Evolutionary conservation across 2,888 invertebrate genomes (phyloP), one percentile per base, ranked within the genome.

Genomic region (Brenthis ino): DNA sequence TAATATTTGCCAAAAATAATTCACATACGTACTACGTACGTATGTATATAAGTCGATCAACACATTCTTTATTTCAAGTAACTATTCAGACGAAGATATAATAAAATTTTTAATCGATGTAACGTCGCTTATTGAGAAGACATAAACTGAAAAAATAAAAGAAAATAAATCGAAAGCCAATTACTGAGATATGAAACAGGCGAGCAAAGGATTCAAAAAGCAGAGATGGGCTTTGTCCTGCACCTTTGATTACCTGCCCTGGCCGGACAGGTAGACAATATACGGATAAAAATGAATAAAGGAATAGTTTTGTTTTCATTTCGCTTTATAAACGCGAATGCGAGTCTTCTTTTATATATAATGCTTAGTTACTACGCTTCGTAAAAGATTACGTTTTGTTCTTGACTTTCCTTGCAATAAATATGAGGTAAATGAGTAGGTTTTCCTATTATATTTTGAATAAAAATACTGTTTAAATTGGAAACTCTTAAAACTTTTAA

Each of bases 81-180:
- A 50, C 11, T 14, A 60, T 47, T n/a, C 50, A 12, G 12, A 50
- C 50, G 16, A 28, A 50, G 60, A n/a, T 12, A 12, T 16, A 33
- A 20, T 5, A 50, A 13, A 51, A 2, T 0, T 61, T 51, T 61
- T 13, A 61, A 61, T 61, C 50, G 51, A 61, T 61, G 20, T 61
- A 54, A 65, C 47, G 43, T 48, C 50, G 50, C 55, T 68, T 67
- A 65, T 67, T 64, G 69, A 54, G 53, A 64, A 47, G 64, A 61
- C 56, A 64, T 33, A 66, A 71, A 64, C 48, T 50, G 47, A 53
- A 71, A 43, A 72, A 76, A 73, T 68, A 74, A 73, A 73, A 76
- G 80, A 81, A 84, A 84, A 79, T 76, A 86, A 85, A 88, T 89
- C 84, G 87, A 89, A 90, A 88, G 86, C 81, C 91, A 91, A 91